Percentiles rank a stretch among this genome's conserved stretches.
These are phyloP conservation scores for Gopherus flavomarginatus DNA, from an alignment of 2,113 vertebrate species.

Conservation along the genomic window DNA sequence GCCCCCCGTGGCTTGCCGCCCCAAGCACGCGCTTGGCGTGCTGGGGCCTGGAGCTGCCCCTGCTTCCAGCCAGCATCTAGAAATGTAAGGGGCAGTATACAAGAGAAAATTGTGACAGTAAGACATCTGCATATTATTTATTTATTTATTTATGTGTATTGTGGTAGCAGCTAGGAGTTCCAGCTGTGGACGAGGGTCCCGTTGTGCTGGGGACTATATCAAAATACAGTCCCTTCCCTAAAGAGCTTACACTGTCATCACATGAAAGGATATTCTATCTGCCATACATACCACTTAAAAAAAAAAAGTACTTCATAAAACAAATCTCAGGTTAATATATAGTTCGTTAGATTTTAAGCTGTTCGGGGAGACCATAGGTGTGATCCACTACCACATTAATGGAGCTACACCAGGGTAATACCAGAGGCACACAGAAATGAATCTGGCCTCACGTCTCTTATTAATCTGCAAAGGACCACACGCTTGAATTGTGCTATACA, in stretches of 20 bases:
- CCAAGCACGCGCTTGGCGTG: no score
- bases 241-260: neutral
- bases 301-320: no score
- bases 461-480: neutral
- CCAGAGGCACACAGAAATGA: neutral
- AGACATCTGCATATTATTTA: neutral
- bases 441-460: neutral
- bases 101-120: neutral
- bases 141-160: no score
- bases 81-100: neutral
- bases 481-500: neutral
- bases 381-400: neutral
- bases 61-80: neutral
- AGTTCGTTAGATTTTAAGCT: neutral
- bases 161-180: neutral
- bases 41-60: no score
- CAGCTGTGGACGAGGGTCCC: neutral
- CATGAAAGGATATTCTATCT: neutral
- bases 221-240: neutral
- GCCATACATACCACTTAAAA: no score
- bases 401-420: neutral
- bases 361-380: slow-evolving; percentile 1
- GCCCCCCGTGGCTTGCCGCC: no score
- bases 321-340: neutral
- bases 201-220: no score